Evolutionary conservation across 2,797 vertebrate genomes (phyloP), one percentile per base, ranked within the genome.

Genomic region (Microctenopoma stevenorrisi): DNA sequence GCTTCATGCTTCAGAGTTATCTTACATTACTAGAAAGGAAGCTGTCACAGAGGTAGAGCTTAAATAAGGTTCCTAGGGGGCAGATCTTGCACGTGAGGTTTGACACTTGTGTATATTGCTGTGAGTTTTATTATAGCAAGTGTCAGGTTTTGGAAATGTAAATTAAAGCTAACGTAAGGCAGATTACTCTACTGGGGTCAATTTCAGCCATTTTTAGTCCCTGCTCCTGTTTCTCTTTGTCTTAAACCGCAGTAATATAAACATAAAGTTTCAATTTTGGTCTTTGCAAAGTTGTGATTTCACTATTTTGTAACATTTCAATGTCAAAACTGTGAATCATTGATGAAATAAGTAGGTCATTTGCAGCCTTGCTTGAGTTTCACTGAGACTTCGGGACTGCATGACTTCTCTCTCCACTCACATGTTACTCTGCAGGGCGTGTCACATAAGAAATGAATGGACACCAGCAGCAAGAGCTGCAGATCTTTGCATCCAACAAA

Each of bases 21-120:
- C 70, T 88, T 77, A 86, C 85, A 62, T 86, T 79, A 71, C 73
- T 72, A 84, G 79, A 84, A 77, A 81, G 84, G 80, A 25, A 10
- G 40, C 53, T 28, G 72, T 56, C 25, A 42, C 57, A 67, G 58
- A 65, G 38, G 61, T 18, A 40, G 55, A 3, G 43, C 62, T 71
- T 78, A 52, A 82, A 75, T 78, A 78, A 62, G 64, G 64, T 59
- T 46, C 69, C 55, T 59, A 58, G 3, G 40, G 1, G 13, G 58
- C 54, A 59, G 44, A 62, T 63, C 25, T 37, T 64, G 25, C 52
- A 60, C 12, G 43, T 55, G 74, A 22, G 59, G 35, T 22, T 47
- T 61, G 12, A 65, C n/a, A n/a, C 9, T 2, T 74, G 22, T 26
- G 59, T 49, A 4, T 16, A 35, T 4, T 3, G 26, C 25, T 46